Evolutionary conservation across 2,888 invertebrate species (phyloP), one percentile per base, ranked within the genome.

Genomic region (Caenorhabditis becei): DNA sequence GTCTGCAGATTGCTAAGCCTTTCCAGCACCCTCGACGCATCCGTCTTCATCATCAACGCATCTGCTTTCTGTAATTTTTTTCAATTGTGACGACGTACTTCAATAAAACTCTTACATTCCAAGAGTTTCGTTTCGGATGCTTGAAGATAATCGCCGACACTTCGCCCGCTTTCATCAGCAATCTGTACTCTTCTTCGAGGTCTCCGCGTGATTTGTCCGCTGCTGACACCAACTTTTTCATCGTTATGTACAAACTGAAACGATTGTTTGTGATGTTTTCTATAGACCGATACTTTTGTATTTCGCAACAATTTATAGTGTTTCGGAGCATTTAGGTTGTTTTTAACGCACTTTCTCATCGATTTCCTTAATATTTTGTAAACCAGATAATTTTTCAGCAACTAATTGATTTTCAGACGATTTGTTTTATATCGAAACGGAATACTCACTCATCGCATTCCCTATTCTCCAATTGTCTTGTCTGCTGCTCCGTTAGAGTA

Each of bases 151-250:
- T 24, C 16, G 24, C 26, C 0, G 41, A 58, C 24, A 82, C 20
- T 20, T 77, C 77, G 7, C 71, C 82, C 3, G 77, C 63, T 26
- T 44, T 41, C 59, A 82, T 59, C 14, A 65, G 54, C 18, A 59
- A 24, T 8, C 58, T 24, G 56, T 78, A 77, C 47, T 82, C 74
- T n/a, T 59, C 61, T 58, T 82, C 82, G 2, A 74, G 11, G 54
- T 82, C 82, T 3, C 82, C 82, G 16, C 77, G 72, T n/a, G 77
- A 49, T 14, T 47, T 44, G 14, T 18, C 56, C 0, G 77, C 67
- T 18, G 10, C 37, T 1, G 51, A 44, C 5, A 63, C 37, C 28
- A 81, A 23, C 2, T 54, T 77, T 37, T 72, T 72, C 32, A 77
- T 51, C 20, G 81, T 74, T 2, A 10, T 23, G 69, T 77, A 81